Evolutionary conservation across 2,888 invertebrate species (phyloP).

Genomic region (Archips xylosteana): DNA sequence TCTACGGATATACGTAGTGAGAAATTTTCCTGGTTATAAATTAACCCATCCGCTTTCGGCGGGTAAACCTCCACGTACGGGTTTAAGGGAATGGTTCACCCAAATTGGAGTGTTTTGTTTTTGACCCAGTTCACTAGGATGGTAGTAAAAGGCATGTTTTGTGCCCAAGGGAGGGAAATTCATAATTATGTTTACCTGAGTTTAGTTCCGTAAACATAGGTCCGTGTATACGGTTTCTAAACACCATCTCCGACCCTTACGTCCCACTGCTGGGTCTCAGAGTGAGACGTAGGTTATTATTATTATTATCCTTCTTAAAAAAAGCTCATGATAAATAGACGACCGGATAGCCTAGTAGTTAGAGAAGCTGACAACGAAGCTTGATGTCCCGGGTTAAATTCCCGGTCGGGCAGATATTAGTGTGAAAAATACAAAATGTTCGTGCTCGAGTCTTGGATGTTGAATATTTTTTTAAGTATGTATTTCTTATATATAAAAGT

Average conservation of each 20-base stretch:
- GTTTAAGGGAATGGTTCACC: conserved; percentile 18
- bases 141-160: neutral
- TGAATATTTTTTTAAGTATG: no score
- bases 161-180: neutral
- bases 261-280: no score
- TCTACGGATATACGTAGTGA: conserved; percentile 42
- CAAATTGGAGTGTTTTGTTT: conserved; percentile 28
- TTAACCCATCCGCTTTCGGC: conserved; percentile 50
- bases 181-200: conserved; percentile 2
- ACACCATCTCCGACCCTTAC: neutral
- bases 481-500: no score
- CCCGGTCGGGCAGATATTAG: no score
- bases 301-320: no score
- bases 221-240: neutral
- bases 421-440: no score
- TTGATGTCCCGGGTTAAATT: no score
- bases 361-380: no score
- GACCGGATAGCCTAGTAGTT: no score
- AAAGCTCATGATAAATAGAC: no score
- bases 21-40: conserved; percentile 47
- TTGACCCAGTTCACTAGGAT: conserved; percentile 17
- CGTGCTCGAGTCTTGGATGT: no score
- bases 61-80: conserved; percentile 44
- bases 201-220: neutral
- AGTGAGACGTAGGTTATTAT: no score